A percentile compares a stretch with the other conserved stretches of the same genome.
These are phyloP conservation scores for Trissolcus basalis DNA, from an alignment of 1,140 invertebrate species.

Conservation along the genomic window DNA sequence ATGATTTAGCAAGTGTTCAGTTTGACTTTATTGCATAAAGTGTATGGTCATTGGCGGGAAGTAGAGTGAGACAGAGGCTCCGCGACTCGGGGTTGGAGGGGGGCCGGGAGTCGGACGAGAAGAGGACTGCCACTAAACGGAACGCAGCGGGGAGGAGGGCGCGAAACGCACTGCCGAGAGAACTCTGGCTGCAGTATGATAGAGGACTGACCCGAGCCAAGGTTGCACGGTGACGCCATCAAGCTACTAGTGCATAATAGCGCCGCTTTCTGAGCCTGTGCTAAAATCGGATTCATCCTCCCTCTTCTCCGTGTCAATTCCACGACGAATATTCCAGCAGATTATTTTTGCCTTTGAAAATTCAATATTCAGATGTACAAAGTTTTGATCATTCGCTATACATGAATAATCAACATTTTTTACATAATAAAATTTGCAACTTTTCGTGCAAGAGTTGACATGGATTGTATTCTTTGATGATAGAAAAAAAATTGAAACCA, in stretches of 20 bases:
- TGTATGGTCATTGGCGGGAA: conserved; percentile 53
- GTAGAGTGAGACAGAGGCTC: conserved; percentile 44
- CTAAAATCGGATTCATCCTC: conserved; percentile 61
- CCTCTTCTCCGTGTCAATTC: conserved; percentile 48
- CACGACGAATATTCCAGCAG: conserved; percentile 4
- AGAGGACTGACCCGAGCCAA: conserved; percentile 76
- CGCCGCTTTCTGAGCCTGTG: conserved; percentile 67
- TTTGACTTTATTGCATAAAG: conserved; percentile 45
- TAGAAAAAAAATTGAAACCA: too few relatives aligned
- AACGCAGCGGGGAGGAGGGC: conserved; percentile 35
- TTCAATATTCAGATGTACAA: conserved; percentile 32
- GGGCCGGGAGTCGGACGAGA: conserved; percentile 22
- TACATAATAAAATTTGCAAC: too few relatives aligned
- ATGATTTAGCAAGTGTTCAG: conserved; percentile 34
- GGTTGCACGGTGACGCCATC: conserved; percentile 75
- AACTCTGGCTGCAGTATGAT: conserved; percentile 72
- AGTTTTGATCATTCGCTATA: not conserved
- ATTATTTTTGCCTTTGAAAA: conserved; percentile 31
- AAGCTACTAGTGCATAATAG: conserved; percentile 76
- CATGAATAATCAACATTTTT: not conserved
- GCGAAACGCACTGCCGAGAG: conserved; percentile 21
- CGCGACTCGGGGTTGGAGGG: conserved; percentile 26
- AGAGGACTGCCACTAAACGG: conserved; percentile 46
- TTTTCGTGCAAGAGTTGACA: too few relatives aligned
- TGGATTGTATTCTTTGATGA: too few relatives aligned